Evolutionary conservation across 2,888 invertebrate species (phyloP).

Genomic region (Stenodema calcarata): DNA sequence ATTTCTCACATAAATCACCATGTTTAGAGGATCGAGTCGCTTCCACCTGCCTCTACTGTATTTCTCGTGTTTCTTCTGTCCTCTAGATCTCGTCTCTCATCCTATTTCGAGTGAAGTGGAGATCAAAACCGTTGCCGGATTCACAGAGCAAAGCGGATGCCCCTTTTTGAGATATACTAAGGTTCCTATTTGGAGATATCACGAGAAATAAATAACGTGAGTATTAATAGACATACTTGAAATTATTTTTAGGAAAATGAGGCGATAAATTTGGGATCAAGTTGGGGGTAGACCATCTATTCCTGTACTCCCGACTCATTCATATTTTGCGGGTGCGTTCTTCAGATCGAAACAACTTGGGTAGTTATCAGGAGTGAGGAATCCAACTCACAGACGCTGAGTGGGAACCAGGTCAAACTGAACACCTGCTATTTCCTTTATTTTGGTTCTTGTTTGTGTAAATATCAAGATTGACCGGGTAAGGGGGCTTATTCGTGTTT

Average conservation of each 20-base stretch:
- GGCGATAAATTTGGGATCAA: slow-evolving; percentile 14
- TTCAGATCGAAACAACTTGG: not conserved
- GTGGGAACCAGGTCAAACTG: too few species aligned
- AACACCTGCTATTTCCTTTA: too few species aligned
- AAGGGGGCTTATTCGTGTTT: too few species aligned
- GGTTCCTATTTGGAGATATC: not conserved
- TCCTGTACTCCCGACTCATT: not conserved
- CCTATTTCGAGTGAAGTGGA: not conserved
- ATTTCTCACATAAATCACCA: too few species aligned
- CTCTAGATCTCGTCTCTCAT: too few species aligned
- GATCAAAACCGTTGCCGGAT: not conserved
- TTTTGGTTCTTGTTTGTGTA: too few species aligned
- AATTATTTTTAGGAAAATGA: slow-evolving; percentile 8
- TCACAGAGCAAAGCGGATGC: not conserved
- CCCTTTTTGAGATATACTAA: not conserved
- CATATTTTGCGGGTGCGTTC: not conserved
- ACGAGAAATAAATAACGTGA: not conserved
- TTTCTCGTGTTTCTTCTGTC: too few species aligned
- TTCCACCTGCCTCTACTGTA: too few species aligned
- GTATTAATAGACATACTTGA: slow-evolving; percentile 26
- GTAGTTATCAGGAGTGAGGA: too few species aligned
- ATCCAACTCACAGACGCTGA: too few species aligned
- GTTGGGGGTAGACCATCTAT: not conserved
- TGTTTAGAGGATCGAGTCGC: too few species aligned
- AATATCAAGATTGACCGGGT: too few species aligned